Base-by-base conservation (phyloP, 64 coral and sea anemone species). In the Porites australiensis region DNA sequence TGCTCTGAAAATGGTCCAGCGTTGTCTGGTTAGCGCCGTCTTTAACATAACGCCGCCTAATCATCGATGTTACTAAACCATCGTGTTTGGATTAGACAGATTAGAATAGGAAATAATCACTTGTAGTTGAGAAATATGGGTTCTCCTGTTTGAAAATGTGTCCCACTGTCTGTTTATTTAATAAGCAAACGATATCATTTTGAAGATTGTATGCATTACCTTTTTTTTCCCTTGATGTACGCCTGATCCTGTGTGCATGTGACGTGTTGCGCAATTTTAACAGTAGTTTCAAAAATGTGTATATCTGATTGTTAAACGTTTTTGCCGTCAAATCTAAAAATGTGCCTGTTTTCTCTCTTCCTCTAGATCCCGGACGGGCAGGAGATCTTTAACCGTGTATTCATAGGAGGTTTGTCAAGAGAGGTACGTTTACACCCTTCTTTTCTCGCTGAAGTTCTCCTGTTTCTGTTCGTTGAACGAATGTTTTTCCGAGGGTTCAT, bases 401-500 rank as follows among this genome's bases (percentile, higher is more conserved):
- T 92, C 20, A 74, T 92, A 10, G 90, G 90, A 12, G 90, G 90
- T 23, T 46, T 92, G 0, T 79, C 90, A 50, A 68, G 90, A 0
- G 90, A 82, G 13, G 90, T 92, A 86, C 75, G 81, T 84, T 47
- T 7, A 66, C 5, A 5, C 44, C 11, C 8, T 75, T 75, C 16
- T 75, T 2, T 13, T 59, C 13, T 59, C 58, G 58, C 13, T 13
- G 58, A 59, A 59, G 7, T 59, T 13, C 0, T 59, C 58, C 58
- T 59, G 58, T 9, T 9, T 9, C 58, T 59, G 27, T 59, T 7
- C 13, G 2, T 7, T 9, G 21, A 70, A 19, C 64, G 16, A 67
- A 19, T 67, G 5, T 14, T 71, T 71, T 71, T 44, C 68, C 22
- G 19, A 71, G 8, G 44, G 21, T 67, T 14, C 64, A 6, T 14